Base-by-base conservation (phyloP, 2,113 vertebrate species). In the Nothocercus julius region DNA sequence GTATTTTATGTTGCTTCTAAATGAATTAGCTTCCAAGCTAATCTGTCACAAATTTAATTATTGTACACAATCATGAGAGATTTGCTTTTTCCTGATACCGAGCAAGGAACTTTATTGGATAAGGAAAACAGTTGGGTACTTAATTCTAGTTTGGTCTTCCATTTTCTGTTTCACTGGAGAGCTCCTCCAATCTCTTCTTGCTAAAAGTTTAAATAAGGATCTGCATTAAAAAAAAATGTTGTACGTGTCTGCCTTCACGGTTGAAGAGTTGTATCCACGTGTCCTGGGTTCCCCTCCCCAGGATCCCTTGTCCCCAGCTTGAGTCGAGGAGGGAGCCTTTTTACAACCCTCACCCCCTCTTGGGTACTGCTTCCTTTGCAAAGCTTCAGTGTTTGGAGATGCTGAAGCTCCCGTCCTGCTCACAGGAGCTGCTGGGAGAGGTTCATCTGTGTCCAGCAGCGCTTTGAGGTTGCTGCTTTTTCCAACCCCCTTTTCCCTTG, bases 11-110 rank as follows among this genome's bases (percentile, higher is more conserved):
- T 81, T 96, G 73, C 90, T 93, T 93, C 47, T 96, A 95, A 96
- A 90, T 79, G 53, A 95, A 92, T 95, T 91, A 95, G 62, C 85
- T 90, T 88, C 90, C 86, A 75, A 92, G 69, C 27, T 97, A 93
- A 94, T 92, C 96, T 92, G 94, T 95, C 73, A 94, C 85, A 88
- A 80, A 96, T 95, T 97, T 90, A 86, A 94, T 95, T 95, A 90
- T 32, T 36, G 80, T 79, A 75, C 56, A 38, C 58, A 68, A 13
- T 89, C 92, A 83, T 5, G 14, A 83, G 84, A 82, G 81, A 93
- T 34, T 86, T 96, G 83, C 30, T 84, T 95, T 86, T 95, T 82
- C 66, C 62, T 94, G 73, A 84, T 90, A 66, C 72, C 0, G 1
- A 90, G 67, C 58, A 87, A 90, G 67, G 83, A 93, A 61, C 66